Conservation (phyloP, 2,888 invertebrate species). For the Omphaloscelis lunosa region DNA sequence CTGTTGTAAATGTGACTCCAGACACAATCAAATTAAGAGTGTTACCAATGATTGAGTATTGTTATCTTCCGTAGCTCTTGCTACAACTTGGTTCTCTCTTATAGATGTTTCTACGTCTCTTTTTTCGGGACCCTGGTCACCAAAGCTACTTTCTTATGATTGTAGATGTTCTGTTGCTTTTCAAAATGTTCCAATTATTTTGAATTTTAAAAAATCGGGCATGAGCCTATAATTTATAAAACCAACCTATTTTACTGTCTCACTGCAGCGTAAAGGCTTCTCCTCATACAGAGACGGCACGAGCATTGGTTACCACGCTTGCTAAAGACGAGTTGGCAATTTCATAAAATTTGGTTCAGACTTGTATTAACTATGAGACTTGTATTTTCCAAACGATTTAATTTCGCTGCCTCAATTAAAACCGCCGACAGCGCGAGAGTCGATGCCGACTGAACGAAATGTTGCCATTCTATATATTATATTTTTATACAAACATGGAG, state of each 20-base stretch:
- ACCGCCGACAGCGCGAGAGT: too few species aligned
- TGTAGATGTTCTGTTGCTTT: not conserved
- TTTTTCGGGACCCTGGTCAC: not conserved
- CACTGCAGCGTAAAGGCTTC: not conserved
- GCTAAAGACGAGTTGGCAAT: not conserved
- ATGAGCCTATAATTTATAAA: not conserved
- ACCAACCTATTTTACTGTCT: not conserved
- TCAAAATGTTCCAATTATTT: not conserved
- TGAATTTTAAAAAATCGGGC: not conserved
- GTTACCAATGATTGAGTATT: not conserved
- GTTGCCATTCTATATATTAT: too few species aligned
- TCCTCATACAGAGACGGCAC: not conserved
- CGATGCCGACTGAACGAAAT: too few species aligned
- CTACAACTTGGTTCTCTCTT: not conserved
- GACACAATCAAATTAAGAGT: too few species aligned
- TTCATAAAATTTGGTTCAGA: too few species aligned
- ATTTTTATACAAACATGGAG: too few species aligned
- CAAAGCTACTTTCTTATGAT: not conserved
- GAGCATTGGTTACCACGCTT: not conserved
- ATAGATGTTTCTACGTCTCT: not conserved
- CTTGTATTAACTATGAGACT: not conserved
- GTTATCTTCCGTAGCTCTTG: too few species aligned
- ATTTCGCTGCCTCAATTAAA: not conserved
- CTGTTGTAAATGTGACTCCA: not conserved
- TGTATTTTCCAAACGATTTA: slow-evolving; percentile 9